phyloP scores from a whole-genome alignment of 2,888 invertebrate genomes.

The Rhagium mordax region DNA sequence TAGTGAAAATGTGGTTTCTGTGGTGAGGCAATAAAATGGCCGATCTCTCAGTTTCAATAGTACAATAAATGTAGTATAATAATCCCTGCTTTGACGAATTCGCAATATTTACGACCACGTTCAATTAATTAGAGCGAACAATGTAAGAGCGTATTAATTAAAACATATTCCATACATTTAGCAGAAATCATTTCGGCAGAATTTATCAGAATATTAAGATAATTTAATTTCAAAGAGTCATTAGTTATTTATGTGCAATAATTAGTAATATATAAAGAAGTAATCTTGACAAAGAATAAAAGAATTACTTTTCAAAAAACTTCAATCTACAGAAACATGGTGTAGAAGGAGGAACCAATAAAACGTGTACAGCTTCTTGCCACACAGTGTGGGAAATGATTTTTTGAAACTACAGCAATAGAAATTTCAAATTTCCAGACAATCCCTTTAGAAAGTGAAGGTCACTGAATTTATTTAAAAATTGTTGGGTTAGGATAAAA shows the following conservation, averaged over 20 bases:
- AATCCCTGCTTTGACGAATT: constrained; percentile 37
- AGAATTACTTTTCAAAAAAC: no score
- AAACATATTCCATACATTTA: constrained; percentile 21
- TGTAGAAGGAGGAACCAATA: no score
- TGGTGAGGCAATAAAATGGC: constrained; percentile 13
- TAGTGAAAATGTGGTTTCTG: constrained; percentile 17
- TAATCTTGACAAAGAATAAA: no score
- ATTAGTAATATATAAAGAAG: no score
- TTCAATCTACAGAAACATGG: no score
- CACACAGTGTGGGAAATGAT: no score
- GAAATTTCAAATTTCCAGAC: no score
- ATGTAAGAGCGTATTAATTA: constrained; percentile 24
- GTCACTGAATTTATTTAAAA: no score
- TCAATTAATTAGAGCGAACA: constrained; percentile 33
- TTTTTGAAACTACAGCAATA: no score
- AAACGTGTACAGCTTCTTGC: no score
- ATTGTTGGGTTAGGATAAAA: no score
- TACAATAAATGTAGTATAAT: constrained; percentile 33
- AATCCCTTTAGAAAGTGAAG: no score
- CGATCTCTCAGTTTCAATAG: constrained; percentile 17
- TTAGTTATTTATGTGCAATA: not conserved
- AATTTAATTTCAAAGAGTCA: not conserved
- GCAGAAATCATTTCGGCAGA: constrained; percentile 3
- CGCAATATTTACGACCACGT: constrained; percentile 31
- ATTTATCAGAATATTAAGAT: not conserved